A percentile compares a stretch with the other conserved stretches of the same genome.
Conservation (phyloP, 2,888 invertebrate species). For the Noctua fimbriata region DNA sequence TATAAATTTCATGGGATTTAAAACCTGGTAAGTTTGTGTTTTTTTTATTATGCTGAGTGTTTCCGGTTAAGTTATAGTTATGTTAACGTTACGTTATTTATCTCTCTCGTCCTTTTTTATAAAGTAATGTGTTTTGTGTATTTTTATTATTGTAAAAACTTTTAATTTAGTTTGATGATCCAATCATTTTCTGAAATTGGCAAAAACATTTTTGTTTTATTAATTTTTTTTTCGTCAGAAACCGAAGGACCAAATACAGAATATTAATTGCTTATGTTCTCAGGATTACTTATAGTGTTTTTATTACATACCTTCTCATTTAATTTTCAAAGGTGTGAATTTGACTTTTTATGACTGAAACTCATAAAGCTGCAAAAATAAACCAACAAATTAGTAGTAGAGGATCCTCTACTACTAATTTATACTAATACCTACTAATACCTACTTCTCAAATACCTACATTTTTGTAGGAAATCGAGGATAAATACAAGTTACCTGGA, state of each 20-base stretch:
- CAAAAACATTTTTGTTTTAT: not conserved
- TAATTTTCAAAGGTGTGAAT: constrained; percentile 7
- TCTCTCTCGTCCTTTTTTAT: not conserved
- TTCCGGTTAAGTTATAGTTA: constrained; percentile 28
- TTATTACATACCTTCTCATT: not conserved
- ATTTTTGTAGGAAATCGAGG: not conserved
- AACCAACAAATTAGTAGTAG: not conserved
- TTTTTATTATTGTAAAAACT: not conserved
- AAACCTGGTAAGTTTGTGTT: constrained; percentile 80
- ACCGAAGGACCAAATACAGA: not conserved
- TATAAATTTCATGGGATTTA: constrained; percentile 86
- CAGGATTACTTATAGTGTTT: not conserved
- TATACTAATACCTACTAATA: too few species aligned
- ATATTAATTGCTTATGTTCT: not conserved
- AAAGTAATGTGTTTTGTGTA: not conserved
- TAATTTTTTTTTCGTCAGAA: not conserved
- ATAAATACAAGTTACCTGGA: not conserved
- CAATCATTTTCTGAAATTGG: not conserved
- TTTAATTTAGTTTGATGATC: not conserved
- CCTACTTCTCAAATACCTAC: not conserved
- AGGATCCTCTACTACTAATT: too few species aligned
- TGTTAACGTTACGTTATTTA: constrained; percentile 28
- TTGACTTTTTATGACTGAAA: constrained; percentile 10
- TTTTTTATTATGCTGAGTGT: not conserved
- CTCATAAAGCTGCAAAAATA: not conserved